Evolutionary conservation across 1,140 invertebrate genomes (phyloP).

Genomic region (Papilio dardanus): DNA sequence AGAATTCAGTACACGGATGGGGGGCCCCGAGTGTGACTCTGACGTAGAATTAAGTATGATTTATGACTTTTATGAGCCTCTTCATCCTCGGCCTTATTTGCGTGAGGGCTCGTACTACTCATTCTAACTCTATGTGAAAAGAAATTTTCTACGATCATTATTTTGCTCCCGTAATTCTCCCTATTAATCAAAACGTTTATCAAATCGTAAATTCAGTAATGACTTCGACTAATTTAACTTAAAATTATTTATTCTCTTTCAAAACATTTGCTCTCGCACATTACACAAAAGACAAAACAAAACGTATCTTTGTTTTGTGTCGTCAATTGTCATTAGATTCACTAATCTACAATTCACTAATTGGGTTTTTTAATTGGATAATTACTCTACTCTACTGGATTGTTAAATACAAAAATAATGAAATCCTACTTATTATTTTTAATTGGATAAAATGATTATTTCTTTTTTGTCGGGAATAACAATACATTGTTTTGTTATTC

Average conservation of each 20-base stretch:
- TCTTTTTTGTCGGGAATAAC: not conserved
- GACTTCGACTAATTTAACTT: constrained; percentile 15
- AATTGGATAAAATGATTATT: not conserved
- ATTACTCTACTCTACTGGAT: too few relatives aligned
- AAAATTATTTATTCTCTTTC: not conserved
- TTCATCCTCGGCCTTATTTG: constrained; percentile 49
- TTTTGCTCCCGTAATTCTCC: not conserved
- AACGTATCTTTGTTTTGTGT: not conserved
- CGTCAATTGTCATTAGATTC: not conserved
- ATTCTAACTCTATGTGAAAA: constrained; percentile 14
- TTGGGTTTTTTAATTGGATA: too few relatives aligned
- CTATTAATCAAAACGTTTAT: constrained; percentile 22
- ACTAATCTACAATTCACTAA: too few relatives aligned
- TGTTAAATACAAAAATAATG: not conserved
- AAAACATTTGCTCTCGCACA: not conserved
- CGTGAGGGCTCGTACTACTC: constrained; percentile 40
- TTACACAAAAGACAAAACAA: not conserved
- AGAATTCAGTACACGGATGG: constrained; percentile 63
- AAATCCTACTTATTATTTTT: not conserved
- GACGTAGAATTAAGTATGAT: constrained; percentile 69
- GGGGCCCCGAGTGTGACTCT: constrained; percentile 54
- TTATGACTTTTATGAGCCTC: constrained; percentile 62
- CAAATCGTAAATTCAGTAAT: constrained; percentile 21
- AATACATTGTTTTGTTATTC: not conserved
- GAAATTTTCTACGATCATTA: constrained; percentile 29